These are phyloP conservation scores for Prenolepis imparis DNA, from an alignment of 2,888 invertebrate genomes.

Conservation along the genomic window DNA sequence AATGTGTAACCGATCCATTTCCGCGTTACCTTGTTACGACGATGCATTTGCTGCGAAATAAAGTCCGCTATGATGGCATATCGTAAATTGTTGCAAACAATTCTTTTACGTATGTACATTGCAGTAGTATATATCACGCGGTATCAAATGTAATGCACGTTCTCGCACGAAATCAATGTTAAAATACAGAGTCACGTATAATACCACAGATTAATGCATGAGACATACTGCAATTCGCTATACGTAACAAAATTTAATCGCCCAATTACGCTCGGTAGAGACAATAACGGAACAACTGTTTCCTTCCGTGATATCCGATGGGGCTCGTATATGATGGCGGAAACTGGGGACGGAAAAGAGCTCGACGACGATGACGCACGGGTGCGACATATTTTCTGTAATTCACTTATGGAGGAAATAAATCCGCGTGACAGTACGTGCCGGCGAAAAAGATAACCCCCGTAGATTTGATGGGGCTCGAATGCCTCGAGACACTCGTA, in stretches of 20 bases:
- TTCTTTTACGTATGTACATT: constrained; percentile 35
- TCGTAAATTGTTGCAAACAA: constrained; percentile 27
- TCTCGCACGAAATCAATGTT: background rate
- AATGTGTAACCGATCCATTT: constrained; percentile 34
- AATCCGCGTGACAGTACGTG: constrained; percentile 65
- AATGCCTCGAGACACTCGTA: constrained; percentile 75
- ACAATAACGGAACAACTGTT: constrained; percentile 49
- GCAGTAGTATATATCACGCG: background rate
- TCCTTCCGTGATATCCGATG: constrained; percentile 31
- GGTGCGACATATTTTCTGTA: constrained; percentile 59
- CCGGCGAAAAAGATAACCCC: constrained; percentile 59
- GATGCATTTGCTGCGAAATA: constrained; percentile 4
- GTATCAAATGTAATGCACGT: background rate
- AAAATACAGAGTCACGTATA: background rate
- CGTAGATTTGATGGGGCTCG: constrained; percentile 73
- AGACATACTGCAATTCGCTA: constrained; percentile 28
- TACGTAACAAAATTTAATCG: constrained; percentile 50
- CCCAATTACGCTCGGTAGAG: constrained; percentile 39
- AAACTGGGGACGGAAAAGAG: background rate
- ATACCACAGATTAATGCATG: background rate
- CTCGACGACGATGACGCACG: constrained; percentile 10
- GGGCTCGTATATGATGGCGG: constrained; percentile 8
- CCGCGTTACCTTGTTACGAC: constrained; percentile 48
- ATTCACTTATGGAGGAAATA: constrained; percentile 68
- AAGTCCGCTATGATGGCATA: constrained; percentile 7